Evolutionary conservation across 2,113 vertebrate species (phyloP).

Genomic region (Castor canadensis): DNA sequence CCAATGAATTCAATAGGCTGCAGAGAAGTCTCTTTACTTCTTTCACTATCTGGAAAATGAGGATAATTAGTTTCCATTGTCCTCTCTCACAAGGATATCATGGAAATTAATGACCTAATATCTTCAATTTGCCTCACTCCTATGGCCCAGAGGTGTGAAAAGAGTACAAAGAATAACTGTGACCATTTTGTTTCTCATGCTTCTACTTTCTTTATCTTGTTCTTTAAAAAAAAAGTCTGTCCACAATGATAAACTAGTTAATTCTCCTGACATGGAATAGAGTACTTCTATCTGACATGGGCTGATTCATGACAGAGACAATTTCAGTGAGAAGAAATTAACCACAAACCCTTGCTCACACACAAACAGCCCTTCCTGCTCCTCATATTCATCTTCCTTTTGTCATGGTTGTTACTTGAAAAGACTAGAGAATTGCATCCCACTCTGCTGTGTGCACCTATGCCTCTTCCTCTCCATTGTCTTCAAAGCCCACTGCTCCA

Average conservation of each 20-base stretch:
- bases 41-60: constrained; percentile 29
- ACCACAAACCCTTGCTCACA: neutral
- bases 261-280: constrained; percentile 65
- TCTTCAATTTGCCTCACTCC: constrained; percentile 36
- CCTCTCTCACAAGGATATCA: constrained; percentile 3
- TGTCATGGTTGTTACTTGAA: constrained; percentile 48
- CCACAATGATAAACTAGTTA: constrained; percentile 68
- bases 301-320: constrained; percentile 62
- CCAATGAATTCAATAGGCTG: constrained; percentile 5
- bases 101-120: constrained; percentile 66
- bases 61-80: constrained; percentile 58
- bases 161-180: constrained; percentile 37
- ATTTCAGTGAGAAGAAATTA: constrained; percentile 59
- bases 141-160: constrained; percentile 32
- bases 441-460: neutral
- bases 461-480: neutral
- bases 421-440: constrained; percentile 27
- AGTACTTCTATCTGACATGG: constrained; percentile 57
- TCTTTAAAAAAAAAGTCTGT: neutral
- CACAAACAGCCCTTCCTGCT: neutral
- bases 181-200: constrained; percentile 56
- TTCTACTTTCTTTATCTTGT: neutral
- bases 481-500: neutral
- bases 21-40: constrained; percentile 14
- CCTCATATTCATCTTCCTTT: constrained; percentile 51